Conservation (phyloP, 2,113 vertebrate genomes). For the Semnornis frantzii region DNA sequence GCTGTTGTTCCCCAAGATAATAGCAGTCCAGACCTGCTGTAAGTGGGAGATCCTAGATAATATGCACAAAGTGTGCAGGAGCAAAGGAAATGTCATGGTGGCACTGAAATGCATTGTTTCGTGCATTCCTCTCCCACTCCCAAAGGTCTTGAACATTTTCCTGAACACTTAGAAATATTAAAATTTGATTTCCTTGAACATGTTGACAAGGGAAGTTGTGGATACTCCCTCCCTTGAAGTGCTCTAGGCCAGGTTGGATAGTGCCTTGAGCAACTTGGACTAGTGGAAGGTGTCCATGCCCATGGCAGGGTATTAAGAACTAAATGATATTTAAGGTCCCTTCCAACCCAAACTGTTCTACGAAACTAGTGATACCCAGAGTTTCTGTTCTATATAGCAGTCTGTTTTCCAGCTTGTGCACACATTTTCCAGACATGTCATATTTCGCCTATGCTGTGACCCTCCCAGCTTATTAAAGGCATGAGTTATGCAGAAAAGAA, state of each 20-base stretch:
- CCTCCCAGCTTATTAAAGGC: neutral
- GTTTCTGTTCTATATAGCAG: neutral
- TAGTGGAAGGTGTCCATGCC: no score
- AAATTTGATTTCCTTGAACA: neutral
- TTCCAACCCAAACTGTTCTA: no score
- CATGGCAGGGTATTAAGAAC: no score
- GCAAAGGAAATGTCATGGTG: neutral
- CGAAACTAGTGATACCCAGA: neutral
- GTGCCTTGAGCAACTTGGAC: no score
- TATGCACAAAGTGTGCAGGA: neutral
- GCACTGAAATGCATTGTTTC: neutral
- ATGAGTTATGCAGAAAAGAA: neutral
- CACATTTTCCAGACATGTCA: fast-evolving
- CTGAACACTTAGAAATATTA: neutral
- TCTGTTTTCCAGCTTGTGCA: neutral
- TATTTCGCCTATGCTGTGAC: neutral
- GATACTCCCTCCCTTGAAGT: no score
- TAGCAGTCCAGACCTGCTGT: neutral
- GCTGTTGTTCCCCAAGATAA: neutral
- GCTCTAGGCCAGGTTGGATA: no score
- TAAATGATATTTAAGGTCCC: no score
- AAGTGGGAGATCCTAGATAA: neutral
- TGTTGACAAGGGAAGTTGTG: no score
- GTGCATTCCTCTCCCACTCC: neutral
- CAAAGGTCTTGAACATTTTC: neutral